phyloP scores from a whole-genome alignment of 1,140 invertebrate genomes.

The Ceratosolen solmsi region DNA sequence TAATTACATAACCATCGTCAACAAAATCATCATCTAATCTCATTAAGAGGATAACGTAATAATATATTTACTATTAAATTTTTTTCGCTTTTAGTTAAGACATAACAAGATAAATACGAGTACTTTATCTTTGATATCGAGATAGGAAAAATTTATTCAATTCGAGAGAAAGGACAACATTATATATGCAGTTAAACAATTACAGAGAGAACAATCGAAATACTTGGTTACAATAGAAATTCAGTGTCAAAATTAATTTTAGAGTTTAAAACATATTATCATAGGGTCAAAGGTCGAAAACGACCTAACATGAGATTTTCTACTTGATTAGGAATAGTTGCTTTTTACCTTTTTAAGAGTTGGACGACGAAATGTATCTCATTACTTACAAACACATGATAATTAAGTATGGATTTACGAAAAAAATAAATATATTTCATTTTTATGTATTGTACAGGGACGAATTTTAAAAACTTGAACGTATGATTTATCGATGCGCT shows the following conservation, averaged over 20 bases:
- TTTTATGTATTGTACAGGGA: not conserved
- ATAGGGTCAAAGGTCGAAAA: slow-evolving; percentile 16
- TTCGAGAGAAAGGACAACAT: not conserved
- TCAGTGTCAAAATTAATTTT: slow-evolving; percentile 27
- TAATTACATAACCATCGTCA: not conserved
- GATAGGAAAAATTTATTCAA: too few relatives aligned
- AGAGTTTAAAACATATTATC: not conserved
- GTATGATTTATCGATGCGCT: not conserved
- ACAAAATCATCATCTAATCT: too few relatives aligned
- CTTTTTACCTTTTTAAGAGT: slow-evolving; percentile 24
- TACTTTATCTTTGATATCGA: too few relatives aligned
- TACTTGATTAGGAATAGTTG: slow-evolving; percentile 25
- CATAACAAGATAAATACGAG: too few relatives aligned
- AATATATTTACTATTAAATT: too few relatives aligned
- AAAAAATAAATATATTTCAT: slow-evolving; percentile 13
- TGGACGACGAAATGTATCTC: not conserved
- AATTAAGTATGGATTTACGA: slow-evolving; percentile 27
- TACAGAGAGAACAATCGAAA: not conserved
- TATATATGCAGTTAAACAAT: slow-evolving; percentile 53
- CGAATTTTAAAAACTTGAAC: slow-evolving; percentile 17
- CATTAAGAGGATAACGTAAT: too few relatives aligned
- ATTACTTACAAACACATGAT: slow-evolving; percentile 25
- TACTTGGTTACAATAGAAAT: slow-evolving; percentile 13
- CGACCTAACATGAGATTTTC: slow-evolving; percentile 18
- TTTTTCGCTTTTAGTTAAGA: too few relatives aligned